Base-by-base conservation (phyloP, 2,113 vertebrate species). In the Ptychochromis oligacanthus region DNA sequence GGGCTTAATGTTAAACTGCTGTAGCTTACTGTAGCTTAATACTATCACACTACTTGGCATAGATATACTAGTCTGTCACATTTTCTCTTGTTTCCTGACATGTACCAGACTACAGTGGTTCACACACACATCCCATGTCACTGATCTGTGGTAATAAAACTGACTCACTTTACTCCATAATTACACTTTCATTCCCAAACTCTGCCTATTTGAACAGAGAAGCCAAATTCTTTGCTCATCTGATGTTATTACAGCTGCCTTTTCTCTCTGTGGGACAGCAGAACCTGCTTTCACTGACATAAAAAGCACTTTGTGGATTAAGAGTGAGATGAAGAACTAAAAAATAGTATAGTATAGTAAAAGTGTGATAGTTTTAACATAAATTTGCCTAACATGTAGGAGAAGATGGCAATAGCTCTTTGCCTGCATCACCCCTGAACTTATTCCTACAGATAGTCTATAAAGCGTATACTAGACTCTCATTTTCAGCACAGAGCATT, bases 121-220 rank as follows among this genome's bases (percentile, higher is more conserved):
- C 59, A 20, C 72, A 56, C 22, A 38, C 26, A 36, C 11, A 13
- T 4, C 38, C 7, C 61, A 12, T 52, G 6, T 76, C 31, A 36
- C 38, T 20, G 17, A 26, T 54, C 75, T 55, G 22, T 12, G 34
- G 17, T 54, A 40, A 84, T 72, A 72, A 65, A 83, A 67, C 38
- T 11, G 2, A 36, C 40, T 65, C 9, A 11, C 20, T 57, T 61
- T 78, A 20, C 43, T 64, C 31, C 34, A 28, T 59, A 74, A 60
- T 61, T 75, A 38, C 56, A 74, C 20, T 38, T 60, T 74, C 11
- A 54, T 61, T 38, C 28, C 77, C 77, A 79, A 64, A 55, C 76
- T 52, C 65, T 52, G 65, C 18, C 26, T 54, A 46, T 72, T 79
- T 79, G 59, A 64, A 17, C 40, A 62, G 77, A 79, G 59, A 34